These are phyloP conservation scores for Siniperca scherzeri DNA, from an alignment of 2,797 vertebrate species.

Conservation along the genomic window DNA sequence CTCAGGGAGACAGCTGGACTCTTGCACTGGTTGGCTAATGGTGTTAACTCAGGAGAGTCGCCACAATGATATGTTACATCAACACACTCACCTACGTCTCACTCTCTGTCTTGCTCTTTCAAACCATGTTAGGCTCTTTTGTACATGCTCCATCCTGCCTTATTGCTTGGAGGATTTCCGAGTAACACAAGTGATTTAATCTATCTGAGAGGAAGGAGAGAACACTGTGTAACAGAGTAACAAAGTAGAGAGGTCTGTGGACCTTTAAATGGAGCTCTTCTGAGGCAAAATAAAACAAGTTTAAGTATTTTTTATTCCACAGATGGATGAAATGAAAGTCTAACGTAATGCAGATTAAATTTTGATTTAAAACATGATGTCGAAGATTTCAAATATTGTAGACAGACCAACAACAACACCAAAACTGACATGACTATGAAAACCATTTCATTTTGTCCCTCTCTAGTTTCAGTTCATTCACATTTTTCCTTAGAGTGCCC, in stretches of 20 bases:
- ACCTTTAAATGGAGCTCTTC: conserved; percentile 40
- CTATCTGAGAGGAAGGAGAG: conserved; percentile 74
- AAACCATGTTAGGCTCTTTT: conserved; percentile 79
- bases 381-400: not conserved
- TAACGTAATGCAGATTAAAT: not conserved
- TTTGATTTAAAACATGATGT: conserved; percentile 24
- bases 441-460: not conserved
- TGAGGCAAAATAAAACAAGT: conserved; percentile 45
- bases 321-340: conserved; percentile 45
- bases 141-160: conserved; percentile 72
- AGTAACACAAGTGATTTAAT: conserved; percentile 82
- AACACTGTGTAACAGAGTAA: conserved; percentile 61
- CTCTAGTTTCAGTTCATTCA: conserved; percentile 31
- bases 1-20: conserved; percentile 72
- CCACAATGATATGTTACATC: conserved; percentile 74
- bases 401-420: conserved; percentile 22
- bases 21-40: conserved; percentile 66
- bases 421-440: conserved; percentile 2
- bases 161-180: conserved; percentile 79
- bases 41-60: conserved; percentile 75
- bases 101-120: conserved; percentile 61
- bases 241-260: conserved; percentile 41
- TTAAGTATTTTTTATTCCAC: conserved; percentile 33
- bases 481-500: conserved; percentile 48
- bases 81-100: conserved; percentile 64